Evolutionary conservation across 2,113 vertebrate species (phyloP).

Genomic region (Pangasianodon gigas): DNA sequence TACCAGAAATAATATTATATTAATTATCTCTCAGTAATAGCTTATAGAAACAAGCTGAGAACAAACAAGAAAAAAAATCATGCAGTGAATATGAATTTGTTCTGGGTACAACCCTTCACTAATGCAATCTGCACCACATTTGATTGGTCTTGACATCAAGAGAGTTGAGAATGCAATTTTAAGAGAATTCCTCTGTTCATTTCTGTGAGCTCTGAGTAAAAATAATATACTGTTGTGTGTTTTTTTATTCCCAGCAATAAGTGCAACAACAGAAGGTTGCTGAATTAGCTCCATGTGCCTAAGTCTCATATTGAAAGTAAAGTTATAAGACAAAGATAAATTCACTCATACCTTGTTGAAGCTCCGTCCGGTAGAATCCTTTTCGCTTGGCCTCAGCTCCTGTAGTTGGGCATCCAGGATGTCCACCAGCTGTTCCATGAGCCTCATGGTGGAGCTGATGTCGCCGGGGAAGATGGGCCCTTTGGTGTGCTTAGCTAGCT

Average conservation of each 20-base stretch:
- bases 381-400: constrained; percentile 85
- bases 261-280: constrained; percentile 19
- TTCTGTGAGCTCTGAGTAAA: neutral
- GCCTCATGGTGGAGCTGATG: constrained; percentile 91
- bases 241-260: neutral
- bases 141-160: neutral
- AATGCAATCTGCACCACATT: neutral
- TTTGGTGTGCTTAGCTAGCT: constrained; percentile 96
- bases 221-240: neutral
- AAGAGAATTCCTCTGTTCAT: neutral
- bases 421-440: constrained; percentile 98
- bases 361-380: constrained; percentile 84
- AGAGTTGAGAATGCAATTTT: neutral
- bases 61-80: neutral
- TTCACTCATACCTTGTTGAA: constrained; percentile 82
- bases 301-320: neutral
- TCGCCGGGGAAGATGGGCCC: constrained; percentile 93
- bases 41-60: neutral
- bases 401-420: constrained; percentile 97
- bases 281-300: constrained; percentile 14
- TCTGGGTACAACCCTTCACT: neutral
- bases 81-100: constrained; percentile 1
- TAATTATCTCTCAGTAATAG: neutral
- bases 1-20: neutral
- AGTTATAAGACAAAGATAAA: neutral